A percentile compares a stretch with the other conserved stretches of the same genome.
Conservation (phyloP, 2,797 vertebrate genomes). For the Chelon auratus region DNA sequence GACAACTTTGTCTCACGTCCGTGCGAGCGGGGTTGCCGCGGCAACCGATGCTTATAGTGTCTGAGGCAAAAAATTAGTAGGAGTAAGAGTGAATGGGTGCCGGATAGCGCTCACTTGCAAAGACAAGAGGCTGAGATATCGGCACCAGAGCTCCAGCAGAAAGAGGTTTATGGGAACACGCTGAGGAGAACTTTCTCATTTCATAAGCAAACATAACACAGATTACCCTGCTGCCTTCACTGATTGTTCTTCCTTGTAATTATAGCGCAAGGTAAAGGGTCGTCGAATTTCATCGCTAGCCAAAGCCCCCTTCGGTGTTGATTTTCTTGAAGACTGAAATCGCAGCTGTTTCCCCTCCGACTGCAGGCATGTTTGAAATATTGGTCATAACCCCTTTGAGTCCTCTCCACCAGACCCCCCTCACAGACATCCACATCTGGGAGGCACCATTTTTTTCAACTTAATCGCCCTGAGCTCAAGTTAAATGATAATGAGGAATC, state of each 20-base stretch:
- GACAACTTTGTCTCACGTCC: slow-evolving; percentile 39
- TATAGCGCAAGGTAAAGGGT: slow-evolving; percentile 32
- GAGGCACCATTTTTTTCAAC: slow-evolving; percentile 30
- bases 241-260: slow-evolving; percentile 45
- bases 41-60: slow-evolving; percentile 54
- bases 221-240: slow-evolving; percentile 34
- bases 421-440: slow-evolving; percentile 16
- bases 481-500: slow-evolving; percentile 10
- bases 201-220: slow-evolving; percentile 24
- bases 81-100: slow-evolving; percentile 32
- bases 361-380: slow-evolving; percentile 47
- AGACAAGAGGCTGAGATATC: slow-evolving; percentile 24
- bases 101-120: slow-evolving; percentile 42
- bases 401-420: slow-evolving; percentile 1
- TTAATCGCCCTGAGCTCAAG: slow-evolving; percentile 13
- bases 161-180: slow-evolving; percentile 10
- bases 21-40: slow-evolving; percentile 47
- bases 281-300: slow-evolving; percentile 41
- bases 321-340: slow-evolving; percentile 47
- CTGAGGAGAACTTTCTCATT: slow-evolving; percentile 13
- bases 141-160: slow-evolving; percentile 4
- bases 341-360: slow-evolving; percentile 34
- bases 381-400: slow-evolving; percentile 12
- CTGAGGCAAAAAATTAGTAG: slow-evolving; percentile 49
- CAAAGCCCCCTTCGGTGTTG: slow-evolving; percentile 29